A percentile compares a stretch with the other conserved stretches of the same genome.
These are phyloP conservation scores for Belonocnema kinseyi DNA, from an alignment of 1,140 invertebrate species.

Conservation along the genomic window DNA sequence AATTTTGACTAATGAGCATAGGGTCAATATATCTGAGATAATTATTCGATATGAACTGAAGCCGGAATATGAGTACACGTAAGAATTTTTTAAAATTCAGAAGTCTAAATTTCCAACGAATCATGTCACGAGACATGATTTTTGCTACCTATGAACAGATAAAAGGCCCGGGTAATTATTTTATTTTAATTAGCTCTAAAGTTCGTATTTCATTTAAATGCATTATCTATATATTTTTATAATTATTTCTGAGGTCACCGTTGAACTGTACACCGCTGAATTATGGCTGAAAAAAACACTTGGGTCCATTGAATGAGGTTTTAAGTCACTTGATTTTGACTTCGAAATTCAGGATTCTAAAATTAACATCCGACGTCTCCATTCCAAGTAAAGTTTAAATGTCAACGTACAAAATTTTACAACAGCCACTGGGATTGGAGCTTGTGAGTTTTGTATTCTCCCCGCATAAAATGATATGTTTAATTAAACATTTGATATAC, in stretches of 20 bases:
- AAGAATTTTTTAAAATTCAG: neutral
- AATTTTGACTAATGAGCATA: neutral
- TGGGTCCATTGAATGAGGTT: neutral
- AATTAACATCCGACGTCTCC: no score
- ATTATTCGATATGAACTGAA: neutral
- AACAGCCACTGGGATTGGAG: neutral
- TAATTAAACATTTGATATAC: no score
- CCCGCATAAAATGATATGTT: no score
- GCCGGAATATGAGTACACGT: neutral
- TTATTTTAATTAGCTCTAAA: neutral
- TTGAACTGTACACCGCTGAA: neutral
- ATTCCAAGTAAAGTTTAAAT: no score
- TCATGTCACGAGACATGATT: neutral
- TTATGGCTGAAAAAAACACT: neutral
- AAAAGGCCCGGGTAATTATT: no score
- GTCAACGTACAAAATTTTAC: no score
- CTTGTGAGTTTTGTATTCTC: neutral
- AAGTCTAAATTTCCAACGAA: neutral
- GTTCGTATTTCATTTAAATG: neutral
- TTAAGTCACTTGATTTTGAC: no score
- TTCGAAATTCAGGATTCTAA: no score
- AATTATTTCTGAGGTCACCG: neutral
- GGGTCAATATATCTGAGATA: neutral
- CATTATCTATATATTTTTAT: neutral
- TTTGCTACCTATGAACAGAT: neutral